A percentile compares a stretch with the other conserved stretches of the same genome.
These are phyloP conservation scores for Drosophila glabriapex DNA, from an alignment of 2,888 invertebrate genomes.

Conservation along the genomic window DNA sequence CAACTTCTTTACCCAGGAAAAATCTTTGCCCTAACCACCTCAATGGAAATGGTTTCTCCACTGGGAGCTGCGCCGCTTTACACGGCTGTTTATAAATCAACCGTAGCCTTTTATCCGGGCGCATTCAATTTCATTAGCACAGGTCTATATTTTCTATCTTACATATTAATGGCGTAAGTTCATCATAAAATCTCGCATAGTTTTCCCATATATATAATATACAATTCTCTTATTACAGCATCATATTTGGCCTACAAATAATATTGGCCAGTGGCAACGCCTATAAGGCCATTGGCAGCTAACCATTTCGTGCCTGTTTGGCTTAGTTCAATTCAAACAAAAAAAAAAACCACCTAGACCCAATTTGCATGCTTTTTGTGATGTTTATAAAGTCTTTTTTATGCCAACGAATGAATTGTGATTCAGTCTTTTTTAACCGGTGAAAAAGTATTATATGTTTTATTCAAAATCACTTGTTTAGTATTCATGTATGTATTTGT, in stretches of 20 bases:
- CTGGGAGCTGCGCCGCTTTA: constrained; percentile 88
- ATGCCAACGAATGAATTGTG: constrained; percentile 5
- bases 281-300: constrained; percentile 83
- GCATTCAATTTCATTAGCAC: constrained; percentile 88
- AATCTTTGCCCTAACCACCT: constrained; percentile 89
- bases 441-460: constrained; percentile 50
- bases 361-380: constrained; percentile 33
- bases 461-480: background rate
- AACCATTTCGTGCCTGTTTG: constrained; percentile 22
- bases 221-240: constrained; percentile 57
- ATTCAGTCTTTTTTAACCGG: constrained; percentile 19
- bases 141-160: constrained; percentile 85
- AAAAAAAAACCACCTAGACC: constrained; percentile 22
- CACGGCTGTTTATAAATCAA: constrained; percentile 88
- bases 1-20: constrained; percentile 85
- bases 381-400: constrained; percentile 36
- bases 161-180: constrained; percentile 87
- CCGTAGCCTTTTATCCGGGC: constrained; percentile 86
- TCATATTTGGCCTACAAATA: constrained; percentile 83
- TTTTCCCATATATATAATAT: background rate
- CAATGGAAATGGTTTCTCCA: constrained; percentile 88
- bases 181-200: background rate
- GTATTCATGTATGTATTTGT: constrained; percentile 18
- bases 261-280: constrained; percentile 71
- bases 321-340: constrained; percentile 35